Conservation (phyloP, 1,140 invertebrate genomes). For the Thalassaphorura encarpata region DNA sequence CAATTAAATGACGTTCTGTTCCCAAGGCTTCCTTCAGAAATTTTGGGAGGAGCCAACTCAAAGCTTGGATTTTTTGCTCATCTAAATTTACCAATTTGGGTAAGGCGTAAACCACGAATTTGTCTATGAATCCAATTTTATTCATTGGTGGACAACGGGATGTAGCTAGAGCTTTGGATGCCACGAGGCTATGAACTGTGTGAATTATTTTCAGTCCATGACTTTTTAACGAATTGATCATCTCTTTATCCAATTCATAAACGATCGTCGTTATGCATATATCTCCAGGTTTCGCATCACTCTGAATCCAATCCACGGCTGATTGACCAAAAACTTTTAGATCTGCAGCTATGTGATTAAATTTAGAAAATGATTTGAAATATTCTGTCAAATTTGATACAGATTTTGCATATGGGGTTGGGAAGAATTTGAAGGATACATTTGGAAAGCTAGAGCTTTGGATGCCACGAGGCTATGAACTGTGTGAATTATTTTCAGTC, state of each 20-base stretch:
- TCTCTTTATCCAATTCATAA: neutral
- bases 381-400: neutral
- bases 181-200: neutral
- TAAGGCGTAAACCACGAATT: too few relatives aligned
- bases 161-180: neutral
- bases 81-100: too few relatives aligned
- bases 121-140: neutral
- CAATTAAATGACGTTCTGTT: neutral
- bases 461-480: neutral
- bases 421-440: too few relatives aligned
- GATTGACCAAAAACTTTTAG: neutral
- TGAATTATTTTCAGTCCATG: neutral
- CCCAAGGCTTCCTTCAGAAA: neutral
- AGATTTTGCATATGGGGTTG: neutral
- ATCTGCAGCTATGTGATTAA: neutral
- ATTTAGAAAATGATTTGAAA: neutral
- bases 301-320: neutral
- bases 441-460: neutral
- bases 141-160: neutral
- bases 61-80: neutral
- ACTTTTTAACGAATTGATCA: neutral
- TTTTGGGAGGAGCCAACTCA: neutral
- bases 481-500: neutral
- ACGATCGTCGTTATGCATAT: neutral
- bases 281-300: neutral